Percentiles rank a stretch among this genome's conserved stretches.
phyloP scores from a whole-genome alignment of 2,113 vertebrate genomes.

The Neopipo cinnamomea region DNA sequence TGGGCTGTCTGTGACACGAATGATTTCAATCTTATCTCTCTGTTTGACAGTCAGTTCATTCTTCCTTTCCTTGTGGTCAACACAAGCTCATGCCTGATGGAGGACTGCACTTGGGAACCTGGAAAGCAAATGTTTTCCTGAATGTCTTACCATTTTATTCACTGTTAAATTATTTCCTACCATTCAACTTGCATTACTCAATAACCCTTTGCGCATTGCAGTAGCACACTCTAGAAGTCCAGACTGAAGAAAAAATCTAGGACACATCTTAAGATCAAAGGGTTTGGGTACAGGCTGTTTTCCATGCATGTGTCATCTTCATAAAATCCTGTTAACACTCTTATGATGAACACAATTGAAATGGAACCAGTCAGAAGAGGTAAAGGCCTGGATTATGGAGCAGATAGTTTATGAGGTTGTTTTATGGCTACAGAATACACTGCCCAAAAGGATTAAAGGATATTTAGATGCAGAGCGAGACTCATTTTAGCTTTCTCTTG shows the following conservation, averaged over 20 bases:
- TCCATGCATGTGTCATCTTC: background rate
- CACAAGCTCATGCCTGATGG: too few relatives aligned
- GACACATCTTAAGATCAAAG: background rate
- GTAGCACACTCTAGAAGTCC: background rate
- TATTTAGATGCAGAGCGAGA: background rate
- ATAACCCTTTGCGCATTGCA: background rate
- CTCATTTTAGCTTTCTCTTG: background rate
- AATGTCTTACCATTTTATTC: background rate
- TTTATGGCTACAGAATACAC: background rate
- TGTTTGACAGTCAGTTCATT: too few relatives aligned
- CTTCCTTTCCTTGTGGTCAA: too few relatives aligned
- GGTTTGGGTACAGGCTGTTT: background rate
- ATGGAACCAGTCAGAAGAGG: background rate
- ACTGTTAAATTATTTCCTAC: background rate
- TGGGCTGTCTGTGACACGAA: too few relatives aligned
- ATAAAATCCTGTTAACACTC: background rate
- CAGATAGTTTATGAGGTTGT: background rate
- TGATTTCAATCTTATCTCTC: too few relatives aligned
- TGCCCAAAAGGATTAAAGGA: background rate
- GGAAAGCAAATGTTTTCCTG: background rate
- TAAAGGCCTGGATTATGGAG: background rate
- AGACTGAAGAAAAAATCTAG: background rate
- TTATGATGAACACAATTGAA: background rate
- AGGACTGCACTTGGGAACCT: background rate
- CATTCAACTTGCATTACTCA: background rate